Conservation (phyloP, 1,140 invertebrate genomes). For the Papilio polytes region DNA sequence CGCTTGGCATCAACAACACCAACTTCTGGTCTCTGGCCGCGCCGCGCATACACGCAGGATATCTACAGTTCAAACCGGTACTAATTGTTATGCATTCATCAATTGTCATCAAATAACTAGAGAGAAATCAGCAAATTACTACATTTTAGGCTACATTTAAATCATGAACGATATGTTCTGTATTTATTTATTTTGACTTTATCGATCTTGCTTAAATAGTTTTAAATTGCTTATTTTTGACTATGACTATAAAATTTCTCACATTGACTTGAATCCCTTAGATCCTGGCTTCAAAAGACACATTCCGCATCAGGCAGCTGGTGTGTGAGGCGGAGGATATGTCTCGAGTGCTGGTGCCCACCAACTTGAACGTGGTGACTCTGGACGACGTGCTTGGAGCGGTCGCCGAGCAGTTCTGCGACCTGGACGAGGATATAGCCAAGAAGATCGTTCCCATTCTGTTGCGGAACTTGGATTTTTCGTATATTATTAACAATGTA, state of each 20-base stretch:
- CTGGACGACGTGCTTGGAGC: slow-evolving; percentile 62
- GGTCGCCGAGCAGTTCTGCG: slow-evolving; percentile 76
- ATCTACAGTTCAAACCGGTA: slow-evolving; percentile 66
- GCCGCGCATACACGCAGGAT: slow-evolving; percentile 60
- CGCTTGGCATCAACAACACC: slow-evolving; percentile 71
- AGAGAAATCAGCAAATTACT: not conserved
- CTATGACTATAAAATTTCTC: not conserved
- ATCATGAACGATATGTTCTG: not conserved
- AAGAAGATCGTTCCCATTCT: slow-evolving; percentile 77
- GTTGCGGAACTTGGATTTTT: slow-evolving; percentile 82
- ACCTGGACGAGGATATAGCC: slow-evolving; percentile 69
- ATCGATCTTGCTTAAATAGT: too few species aligned
- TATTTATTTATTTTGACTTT: not conserved
- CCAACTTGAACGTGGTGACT: slow-evolving; percentile 56
- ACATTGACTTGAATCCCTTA: slow-evolving; percentile 44
- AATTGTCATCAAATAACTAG: not conserved
- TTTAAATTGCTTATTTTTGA: not conserved
- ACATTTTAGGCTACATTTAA: not conserved
- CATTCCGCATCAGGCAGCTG: slow-evolving; percentile 57
- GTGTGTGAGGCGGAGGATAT: slow-evolving; percentile 63
- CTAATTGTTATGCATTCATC: not conserved
- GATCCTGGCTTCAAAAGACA: slow-evolving; percentile 51
- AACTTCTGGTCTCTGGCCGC: slow-evolving; percentile 74
- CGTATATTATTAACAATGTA: slow-evolving; percentile 82
- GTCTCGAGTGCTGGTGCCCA: slow-evolving; percentile 53